A percentile compares a stretch with the other conserved stretches of the same genome.
phyloP scores from a whole-genome alignment of 2,797 vertebrate species.

The Sciurus carolinensis region DNA sequence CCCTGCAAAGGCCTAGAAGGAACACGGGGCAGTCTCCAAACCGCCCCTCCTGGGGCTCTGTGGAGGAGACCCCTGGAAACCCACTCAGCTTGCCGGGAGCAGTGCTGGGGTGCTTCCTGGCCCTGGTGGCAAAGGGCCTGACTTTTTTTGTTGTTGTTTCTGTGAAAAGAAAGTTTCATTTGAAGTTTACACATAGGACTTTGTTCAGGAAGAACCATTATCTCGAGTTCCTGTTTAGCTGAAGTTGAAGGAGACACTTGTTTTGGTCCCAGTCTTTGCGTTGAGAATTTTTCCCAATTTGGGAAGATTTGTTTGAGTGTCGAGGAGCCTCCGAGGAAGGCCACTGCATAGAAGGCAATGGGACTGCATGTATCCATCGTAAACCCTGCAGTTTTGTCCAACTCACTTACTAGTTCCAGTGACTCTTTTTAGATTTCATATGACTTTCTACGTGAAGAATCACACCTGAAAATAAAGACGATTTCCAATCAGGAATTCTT shows the following conservation, averaged over 20 bases:
- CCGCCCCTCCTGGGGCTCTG: background rate
- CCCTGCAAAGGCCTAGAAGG: no score
- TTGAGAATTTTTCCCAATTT: background rate
- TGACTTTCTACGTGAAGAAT: background rate
- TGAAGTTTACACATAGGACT: background rate
- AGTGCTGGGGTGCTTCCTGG: no score
- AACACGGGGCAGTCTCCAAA: fast-evolving
- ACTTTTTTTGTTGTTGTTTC: background rate
- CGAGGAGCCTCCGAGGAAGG: background rate
- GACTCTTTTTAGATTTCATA: background rate
- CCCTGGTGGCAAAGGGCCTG: background rate
- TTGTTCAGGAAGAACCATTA: background rate
- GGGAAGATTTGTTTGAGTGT: background rate
- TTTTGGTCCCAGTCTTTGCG: background rate
- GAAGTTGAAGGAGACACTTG: background rate
- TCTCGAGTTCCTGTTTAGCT: background rate
- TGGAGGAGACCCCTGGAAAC: background rate
- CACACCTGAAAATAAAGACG: background rate
- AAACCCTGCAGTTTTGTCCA: background rate
- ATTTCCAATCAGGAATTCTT: background rate
- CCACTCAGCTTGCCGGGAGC: background rate
- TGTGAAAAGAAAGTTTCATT: background rate
- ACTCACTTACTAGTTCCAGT: background rate
- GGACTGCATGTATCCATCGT: background rate
- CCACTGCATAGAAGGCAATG: fast-evolving